Conservation (phyloP, 1,140 invertebrate species). For the Heliconius nattereri region DNA sequence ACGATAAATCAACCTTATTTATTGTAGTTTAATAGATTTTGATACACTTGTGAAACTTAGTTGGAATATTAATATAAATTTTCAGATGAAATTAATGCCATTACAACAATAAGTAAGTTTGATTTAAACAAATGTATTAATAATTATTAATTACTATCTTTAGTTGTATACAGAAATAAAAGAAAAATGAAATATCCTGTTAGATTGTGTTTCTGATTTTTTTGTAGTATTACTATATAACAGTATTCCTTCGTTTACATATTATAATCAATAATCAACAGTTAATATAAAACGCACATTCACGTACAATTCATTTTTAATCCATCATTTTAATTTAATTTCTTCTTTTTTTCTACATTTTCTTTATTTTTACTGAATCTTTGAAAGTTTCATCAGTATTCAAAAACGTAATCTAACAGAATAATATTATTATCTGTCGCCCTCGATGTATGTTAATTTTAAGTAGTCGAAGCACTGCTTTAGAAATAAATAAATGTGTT, state of each 20-base stretch:
- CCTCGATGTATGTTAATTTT: conserved; percentile 21
- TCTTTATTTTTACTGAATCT: background rate
- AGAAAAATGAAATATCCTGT: background rate
- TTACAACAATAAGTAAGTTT: conserved; percentile 27
- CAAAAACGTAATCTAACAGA: conserved; percentile 2
- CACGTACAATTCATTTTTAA: background rate
- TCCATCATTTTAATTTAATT: background rate
- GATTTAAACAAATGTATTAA: background rate
- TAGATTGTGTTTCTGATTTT: conserved; percentile 13
- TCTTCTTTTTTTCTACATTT: background rate
- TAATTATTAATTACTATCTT: conserved; percentile 14
- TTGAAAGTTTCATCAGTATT: background rate
- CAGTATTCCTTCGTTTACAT: background rate
- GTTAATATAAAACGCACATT: conserved; percentile 2
- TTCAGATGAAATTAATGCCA: background rate
- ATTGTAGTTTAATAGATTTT: conserved; percentile 22
- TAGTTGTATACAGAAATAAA: conserved; percentile 16
- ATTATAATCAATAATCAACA: background rate
- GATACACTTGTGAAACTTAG: conserved; percentile 16
- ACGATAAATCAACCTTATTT: conserved; percentile 7
- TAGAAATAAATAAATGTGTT: conserved; percentile 4
- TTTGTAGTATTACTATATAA: background rate
- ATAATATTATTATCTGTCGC: background rate
- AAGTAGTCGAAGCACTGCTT: conserved; percentile 30
- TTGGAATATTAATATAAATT: background rate